Evolutionary conservation across 2,113 vertebrate genomes (phyloP), one percentile per base, ranked within the genome.

Genomic region (Pelusios castaneus): DNA sequence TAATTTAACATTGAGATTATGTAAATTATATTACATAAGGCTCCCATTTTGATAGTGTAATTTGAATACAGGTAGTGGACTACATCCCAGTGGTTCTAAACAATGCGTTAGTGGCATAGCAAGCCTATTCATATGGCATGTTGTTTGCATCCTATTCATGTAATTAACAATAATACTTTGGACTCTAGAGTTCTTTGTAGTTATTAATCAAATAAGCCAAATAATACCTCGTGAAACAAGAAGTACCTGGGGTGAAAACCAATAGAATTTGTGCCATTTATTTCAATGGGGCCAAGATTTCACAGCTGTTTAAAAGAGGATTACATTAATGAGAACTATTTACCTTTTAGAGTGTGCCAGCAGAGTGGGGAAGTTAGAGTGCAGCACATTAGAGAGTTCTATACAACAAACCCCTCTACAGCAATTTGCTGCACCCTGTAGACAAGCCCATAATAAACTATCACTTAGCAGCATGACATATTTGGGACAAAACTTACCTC

Each of bases 401-500:
- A 38, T n/a, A 70, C 38, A 70, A 38, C n/a, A 70, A 17, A 70
- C 19, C 19, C 63, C 63, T 67, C 60, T n/a, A 38, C 17, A 70
- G 34, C 63, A 21, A 17, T 70, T 70, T 70, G 19, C 63, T 70
- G 63, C 8, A 17, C 63, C n/a, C 38, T 70, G 34, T 38, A 38
- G n/a, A 38, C 63, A 70, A 70, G 34, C 63, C 5, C n/a, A 34
- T 70, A 70, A 38, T 1, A 94, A 51, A 29, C 77, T 80, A 88
- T 95, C 91, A 89, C 94, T 92, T 94, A 94, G 77, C 90, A 95
- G 95, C 67, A 94, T 87, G 95, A 91, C 58, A 95, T 78, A 80
- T 95, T 96, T 93, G 87, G 82, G 95, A 95, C 80, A 93, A 97
- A 97, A 91, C 73, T 84, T 94, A 93, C 91, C 94, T 94, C 94